These are phyloP conservation scores for Drosophila meridionalis DNA, from an alignment of 2,888 invertebrate species.

Conservation along the genomic window DNA sequence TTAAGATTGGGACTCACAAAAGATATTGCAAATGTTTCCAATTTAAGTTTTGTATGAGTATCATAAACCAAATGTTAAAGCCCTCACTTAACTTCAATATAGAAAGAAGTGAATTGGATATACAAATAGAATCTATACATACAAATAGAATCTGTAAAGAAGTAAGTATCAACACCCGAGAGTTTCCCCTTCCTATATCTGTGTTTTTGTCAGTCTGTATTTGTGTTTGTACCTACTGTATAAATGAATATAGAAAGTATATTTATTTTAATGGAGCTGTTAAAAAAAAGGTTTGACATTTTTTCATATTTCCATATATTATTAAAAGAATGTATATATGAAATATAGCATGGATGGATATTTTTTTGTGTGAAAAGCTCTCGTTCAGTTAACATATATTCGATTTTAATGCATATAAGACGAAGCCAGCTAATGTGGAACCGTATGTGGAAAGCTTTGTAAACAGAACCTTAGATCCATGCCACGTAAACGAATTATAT, in stretches of 20 bases:
- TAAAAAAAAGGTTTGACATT: background rate
- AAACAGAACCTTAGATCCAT: background rate
- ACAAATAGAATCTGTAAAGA: background rate
- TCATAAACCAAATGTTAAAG: background rate
- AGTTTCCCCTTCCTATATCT: background rate
- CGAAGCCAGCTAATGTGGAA: background rate
- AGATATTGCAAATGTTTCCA: background rate
- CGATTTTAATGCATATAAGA: background rate
- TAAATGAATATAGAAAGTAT: background rate
- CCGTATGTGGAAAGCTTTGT: background rate
- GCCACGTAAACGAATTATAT: too few relatives aligned
- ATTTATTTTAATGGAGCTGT: background rate
- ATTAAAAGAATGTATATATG: background rate
- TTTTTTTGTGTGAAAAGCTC: background rate
- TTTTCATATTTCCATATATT: background rate
- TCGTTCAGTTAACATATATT: background rate
- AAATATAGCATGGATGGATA: background rate
- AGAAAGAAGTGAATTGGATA: background rate
- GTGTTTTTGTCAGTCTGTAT: background rate
- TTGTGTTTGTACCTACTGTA: background rate
- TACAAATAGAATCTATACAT: background rate
- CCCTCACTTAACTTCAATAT: background rate
- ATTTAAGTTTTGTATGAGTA: background rate
- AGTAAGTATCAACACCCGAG: constrained; percentile 2
- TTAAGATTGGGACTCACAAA: background rate